A percentile compares a stretch with the other conserved stretches of the same genome.
phyloP scores from a whole-genome alignment of 2,113 vertebrate genomes.

The Nycticorax nycticorax region DNA sequence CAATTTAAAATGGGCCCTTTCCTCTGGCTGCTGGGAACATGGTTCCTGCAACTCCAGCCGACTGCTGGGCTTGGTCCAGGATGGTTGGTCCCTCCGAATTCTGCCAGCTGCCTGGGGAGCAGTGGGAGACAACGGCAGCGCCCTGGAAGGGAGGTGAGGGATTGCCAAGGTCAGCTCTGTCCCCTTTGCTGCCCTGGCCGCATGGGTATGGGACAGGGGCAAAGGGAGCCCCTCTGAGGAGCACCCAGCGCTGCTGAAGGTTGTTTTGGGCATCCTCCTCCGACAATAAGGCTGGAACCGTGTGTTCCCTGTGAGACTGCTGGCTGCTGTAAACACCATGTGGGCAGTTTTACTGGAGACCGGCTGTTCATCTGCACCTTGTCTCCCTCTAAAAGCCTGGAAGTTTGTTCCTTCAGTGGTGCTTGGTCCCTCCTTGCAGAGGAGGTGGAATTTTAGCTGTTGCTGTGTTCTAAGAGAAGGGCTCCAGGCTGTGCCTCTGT shows the following conservation, averaged over 20 bases:
- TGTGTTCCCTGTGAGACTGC: neutral
- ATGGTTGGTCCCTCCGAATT: neutral
- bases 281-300: neutral
- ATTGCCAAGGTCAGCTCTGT: neutral
- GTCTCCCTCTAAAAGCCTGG: neutral
- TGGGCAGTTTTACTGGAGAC: neutral
- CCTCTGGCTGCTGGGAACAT: neutral
- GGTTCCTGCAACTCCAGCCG: neutral
- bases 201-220: neutral
- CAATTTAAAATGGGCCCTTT: neutral
- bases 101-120: neutral
- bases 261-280: neutral
- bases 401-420: neutral
- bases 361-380: neutral
- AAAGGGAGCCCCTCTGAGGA: neutral
- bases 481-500: neutral
- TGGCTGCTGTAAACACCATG: fast-evolving
- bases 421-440: neutral
- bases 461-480: neutral
- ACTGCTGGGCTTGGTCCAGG: neutral
- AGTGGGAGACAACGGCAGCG: neutral
- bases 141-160: neutral
- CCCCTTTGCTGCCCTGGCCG: neutral
- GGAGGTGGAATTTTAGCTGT: neutral
- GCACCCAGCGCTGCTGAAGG: neutral